A percentile compares a stretch with the other conserved stretches of the same genome.
phyloP scores from a whole-genome alignment of 2,888 invertebrate species.

The Ganaspis brasiliensis region DNA sequence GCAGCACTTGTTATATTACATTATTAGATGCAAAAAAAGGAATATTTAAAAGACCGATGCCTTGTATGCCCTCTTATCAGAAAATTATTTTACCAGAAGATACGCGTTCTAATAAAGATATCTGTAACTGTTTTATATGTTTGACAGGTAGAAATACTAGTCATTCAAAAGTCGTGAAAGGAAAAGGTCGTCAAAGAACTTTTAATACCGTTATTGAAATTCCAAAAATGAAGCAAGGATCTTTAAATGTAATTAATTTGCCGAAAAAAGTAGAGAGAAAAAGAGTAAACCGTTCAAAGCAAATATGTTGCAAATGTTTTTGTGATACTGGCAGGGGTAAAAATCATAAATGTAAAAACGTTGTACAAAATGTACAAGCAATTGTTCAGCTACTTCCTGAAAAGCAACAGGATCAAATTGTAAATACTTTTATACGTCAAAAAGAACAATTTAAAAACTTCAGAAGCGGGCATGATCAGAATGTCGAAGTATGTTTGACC shows the following conservation, averaged over 20 bases:
- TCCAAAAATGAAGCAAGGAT: background rate
- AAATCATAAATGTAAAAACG: background rate
- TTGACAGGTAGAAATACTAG: background rate
- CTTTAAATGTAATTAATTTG: background rate
- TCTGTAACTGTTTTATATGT: slow-evolving; percentile 10
- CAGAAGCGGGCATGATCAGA: background rate
- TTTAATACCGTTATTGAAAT: slow-evolving; percentile 7
- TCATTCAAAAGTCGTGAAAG: slow-evolving; percentile 8
- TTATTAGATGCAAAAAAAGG: slow-evolving; percentile 12
- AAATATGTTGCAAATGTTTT: slow-evolving; percentile 6
- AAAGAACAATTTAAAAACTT: background rate
- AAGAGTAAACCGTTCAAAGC: background rate
- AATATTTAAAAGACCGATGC: slow-evolving; percentile 4
- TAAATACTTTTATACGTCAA: background rate
- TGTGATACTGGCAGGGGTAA: background rate
- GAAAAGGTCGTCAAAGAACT: background rate
- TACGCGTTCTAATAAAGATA: background rate
- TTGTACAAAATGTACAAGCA: background rate
- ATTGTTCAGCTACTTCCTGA: slow-evolving; percentile 4
- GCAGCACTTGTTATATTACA: background rate
- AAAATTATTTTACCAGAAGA: background rate
- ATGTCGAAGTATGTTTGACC: background rate
- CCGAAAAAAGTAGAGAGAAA: slow-evolving; percentile 6
- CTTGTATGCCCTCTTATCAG: background rate
- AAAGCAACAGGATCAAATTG: slow-evolving; percentile 8